Base-by-base conservation (phyloP, 2,113 vertebrate species). In the Alces alces region DNA sequence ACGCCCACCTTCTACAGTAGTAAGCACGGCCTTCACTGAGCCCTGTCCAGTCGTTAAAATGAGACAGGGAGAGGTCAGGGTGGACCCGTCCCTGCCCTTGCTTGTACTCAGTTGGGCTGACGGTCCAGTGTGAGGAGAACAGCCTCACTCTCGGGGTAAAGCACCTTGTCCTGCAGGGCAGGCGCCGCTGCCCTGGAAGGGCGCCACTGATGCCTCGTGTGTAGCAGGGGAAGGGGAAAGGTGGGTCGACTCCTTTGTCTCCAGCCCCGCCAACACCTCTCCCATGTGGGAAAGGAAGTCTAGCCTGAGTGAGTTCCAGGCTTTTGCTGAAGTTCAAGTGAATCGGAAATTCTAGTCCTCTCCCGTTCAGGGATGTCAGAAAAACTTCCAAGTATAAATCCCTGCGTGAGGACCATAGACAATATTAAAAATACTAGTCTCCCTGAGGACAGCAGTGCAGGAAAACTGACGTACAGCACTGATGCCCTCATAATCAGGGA, bases 341-440 rank as follows among this genome's bases (percentile, higher is more conserved):
- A 91, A 96, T 27, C 82, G 19, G 80, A 95, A 95, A 95, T 88
- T 96, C 95, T 64, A 91, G 50, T 94, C 70, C 91, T 97, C 19
- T 94, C 43, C 78, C 76, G 0, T 96, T 90, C 15, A 85, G 90
- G 55, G 91, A 97, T 94, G 6, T 61, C 93, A 54, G 79, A 93
- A 96, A 97, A 95, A 96, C 70, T 98, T 97, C 97, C 97, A 97
- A 98, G 97, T 98, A 97, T 97, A 93, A 97, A 94, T 73, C 76
- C 89, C 85, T 66, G 92, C 14, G 2, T 61, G 60, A 94, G 58
- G 78, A 94, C 39, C 43, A 80, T 4, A 55, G 28, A 83, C 12
- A 60, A 13, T 45, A 76, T 76, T 87, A 78, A 73, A 92, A 76
- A 28, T 15, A 83, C 25, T 30, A 25, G 52, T 91, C 86, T 85